Percentiles rank a stretch among this genome's conserved stretches.
Conservation (phyloP, 2,888 invertebrate species). For the Metellina segmentata region DNA sequence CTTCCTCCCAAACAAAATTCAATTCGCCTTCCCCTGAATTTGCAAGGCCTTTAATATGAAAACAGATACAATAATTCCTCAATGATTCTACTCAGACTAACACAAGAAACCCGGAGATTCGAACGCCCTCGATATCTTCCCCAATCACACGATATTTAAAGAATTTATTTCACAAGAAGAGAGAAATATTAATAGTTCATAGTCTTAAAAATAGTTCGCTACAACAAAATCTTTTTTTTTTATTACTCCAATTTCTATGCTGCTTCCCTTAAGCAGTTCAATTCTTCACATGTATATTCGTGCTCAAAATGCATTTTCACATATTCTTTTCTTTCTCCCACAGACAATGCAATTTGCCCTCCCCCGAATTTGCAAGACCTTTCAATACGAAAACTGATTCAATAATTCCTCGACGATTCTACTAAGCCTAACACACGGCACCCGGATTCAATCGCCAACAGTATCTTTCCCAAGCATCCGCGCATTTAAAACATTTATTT, state of each 20-base stretch:
- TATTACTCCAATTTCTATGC: too few species aligned
- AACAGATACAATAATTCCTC: not conserved
- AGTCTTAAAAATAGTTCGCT: too few species aligned
- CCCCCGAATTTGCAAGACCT: not conserved
- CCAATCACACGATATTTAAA: not conserved
- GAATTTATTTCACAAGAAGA: constrained; percentile 44
- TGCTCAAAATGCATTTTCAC: not conserved
- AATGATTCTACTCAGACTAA: not conserved
- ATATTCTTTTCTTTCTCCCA: not conserved
- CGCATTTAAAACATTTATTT: constrained; percentile 33
- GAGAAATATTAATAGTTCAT: too few species aligned
- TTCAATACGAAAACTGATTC: not conserved
- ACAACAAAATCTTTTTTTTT: too few species aligned
- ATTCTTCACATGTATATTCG: too few species aligned
- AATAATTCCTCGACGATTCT: not conserved
- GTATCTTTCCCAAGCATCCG: constrained; percentile 10
- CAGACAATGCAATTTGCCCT: not conserved
- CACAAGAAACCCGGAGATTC: not conserved
- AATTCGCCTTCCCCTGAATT: not conserved
- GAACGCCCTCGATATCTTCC: constrained; percentile 13
- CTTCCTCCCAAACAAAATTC: not conserved
- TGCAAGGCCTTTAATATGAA: not conserved
- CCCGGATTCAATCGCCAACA: constrained; percentile 1
- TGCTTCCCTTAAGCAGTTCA: too few species aligned
- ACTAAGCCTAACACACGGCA: not conserved